Evolutionary conservation across 2,797 vertebrate species (phyloP).

Genomic region (Varecia variegata): DNA sequence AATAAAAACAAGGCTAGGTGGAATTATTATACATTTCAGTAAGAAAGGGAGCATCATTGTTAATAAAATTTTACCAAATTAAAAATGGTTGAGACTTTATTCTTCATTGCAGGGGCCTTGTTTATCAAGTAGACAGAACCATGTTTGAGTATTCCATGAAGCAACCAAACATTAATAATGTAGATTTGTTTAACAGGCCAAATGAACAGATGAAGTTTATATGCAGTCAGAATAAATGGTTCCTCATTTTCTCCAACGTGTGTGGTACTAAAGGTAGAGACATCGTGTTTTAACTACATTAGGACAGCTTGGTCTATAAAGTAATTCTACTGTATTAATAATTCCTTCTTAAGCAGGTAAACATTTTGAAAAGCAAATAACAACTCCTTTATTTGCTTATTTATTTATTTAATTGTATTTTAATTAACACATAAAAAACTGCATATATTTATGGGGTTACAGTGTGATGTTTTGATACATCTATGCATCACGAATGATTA

Average conservation of each 20-base stretch:
- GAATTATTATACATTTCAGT: not conserved
- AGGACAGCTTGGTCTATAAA: not conserved
- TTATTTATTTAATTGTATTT: not conserved
- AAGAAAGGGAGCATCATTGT: not conserved
- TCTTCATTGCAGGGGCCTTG: not conserved
- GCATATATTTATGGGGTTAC: not conserved
- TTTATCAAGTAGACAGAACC: not conserved
- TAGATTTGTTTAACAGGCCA: not conserved
- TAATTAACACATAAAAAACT: not conserved
- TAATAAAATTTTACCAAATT: not conserved
- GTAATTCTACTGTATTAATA: not conserved
- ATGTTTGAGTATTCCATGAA: not conserved
- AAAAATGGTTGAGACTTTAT: not conserved
- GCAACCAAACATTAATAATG: not conserved
- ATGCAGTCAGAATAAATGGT: not conserved
- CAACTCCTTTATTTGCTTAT: not conserved
- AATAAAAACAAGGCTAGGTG: not conserved
- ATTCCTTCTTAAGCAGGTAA: not conserved
- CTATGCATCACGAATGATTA: not conserved
- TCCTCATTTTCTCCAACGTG: not conserved
- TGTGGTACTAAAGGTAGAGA: not conserved
- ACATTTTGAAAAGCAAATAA: not conserved
- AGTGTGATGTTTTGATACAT: not conserved
- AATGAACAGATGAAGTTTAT: not conserved
- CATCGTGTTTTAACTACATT: not conserved